These are phyloP conservation scores for Lissonota sp. DNA, from an alignment of 2,888 invertebrate species.

Conservation along the genomic window DNA sequence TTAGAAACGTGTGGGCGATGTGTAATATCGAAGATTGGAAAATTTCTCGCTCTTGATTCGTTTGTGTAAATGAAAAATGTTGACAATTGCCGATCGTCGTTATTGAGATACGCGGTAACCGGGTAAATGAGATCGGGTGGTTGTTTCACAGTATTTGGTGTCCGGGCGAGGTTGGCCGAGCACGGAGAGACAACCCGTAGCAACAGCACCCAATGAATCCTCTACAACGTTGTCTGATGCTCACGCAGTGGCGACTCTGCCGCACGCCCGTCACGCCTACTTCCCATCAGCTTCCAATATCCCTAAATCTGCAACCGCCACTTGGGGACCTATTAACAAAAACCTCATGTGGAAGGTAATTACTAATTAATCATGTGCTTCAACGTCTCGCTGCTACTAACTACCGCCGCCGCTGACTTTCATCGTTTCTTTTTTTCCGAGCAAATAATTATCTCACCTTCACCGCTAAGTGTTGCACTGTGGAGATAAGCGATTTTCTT, in stretches of 20 bases:
- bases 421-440: no score
- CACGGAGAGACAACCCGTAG: conserved; percentile 81
- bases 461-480: no score
- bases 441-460: no score
- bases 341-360: conserved; percentile 88
- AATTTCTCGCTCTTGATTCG: no score
- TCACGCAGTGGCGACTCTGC: conserved; percentile 82
- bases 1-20: no score
- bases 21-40: no score
- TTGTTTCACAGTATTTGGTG: conserved; percentile 82
- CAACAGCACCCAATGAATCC: conserved; percentile 79
- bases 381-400: conserved; percentile 56
- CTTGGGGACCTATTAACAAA: conserved; percentile 88
- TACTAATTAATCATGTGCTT: conserved; percentile 76
- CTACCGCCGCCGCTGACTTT: no score
- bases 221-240: conserved; percentile 79
- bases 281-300: conserved; percentile 85
- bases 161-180: conserved; percentile 83
- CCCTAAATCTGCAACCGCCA: conserved; percentile 87
- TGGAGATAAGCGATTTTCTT: no score
- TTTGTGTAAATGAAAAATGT: no score
- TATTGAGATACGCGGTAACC: conserved; percentile 31
- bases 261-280: conserved; percentile 82
- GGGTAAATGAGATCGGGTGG: conserved; percentile 70
- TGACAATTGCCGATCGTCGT: neutral